Percentiles rank a stretch among this genome's conserved stretches.
phyloP scores from a whole-genome alignment of 64 coral and sea anemone species.

The Cladopsammia gracilis region DNA sequence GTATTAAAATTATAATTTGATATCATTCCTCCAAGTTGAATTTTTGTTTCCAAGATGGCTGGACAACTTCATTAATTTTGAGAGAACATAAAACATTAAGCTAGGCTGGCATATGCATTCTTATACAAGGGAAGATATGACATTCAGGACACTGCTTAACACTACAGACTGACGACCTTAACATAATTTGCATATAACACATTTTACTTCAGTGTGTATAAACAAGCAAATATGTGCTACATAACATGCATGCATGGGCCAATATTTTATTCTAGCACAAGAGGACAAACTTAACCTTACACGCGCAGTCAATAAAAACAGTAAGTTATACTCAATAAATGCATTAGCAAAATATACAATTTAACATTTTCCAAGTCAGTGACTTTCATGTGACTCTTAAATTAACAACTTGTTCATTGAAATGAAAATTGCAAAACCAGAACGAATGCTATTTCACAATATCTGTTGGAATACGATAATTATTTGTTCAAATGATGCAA shows the following conservation, averaged over 20 bases:
- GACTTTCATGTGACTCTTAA: not conserved
- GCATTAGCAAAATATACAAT: no score
- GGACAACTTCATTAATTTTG: not conserved
- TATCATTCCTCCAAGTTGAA: no score
- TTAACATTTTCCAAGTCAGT: not conserved
- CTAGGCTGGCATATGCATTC: not conserved
- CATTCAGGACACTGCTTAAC: not conserved
- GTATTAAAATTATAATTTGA: no score
- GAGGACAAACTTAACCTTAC: no score
- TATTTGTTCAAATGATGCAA: no score
- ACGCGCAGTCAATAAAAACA: no score
- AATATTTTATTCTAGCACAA: no score
- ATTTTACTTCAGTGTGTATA: no score
- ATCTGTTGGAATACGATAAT: not conserved
- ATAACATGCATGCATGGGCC: no score
- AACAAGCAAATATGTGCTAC: no score
- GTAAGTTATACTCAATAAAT: no score
- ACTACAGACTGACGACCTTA: not conserved
- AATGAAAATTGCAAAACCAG: not conserved
- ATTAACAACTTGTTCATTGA: not conserved
- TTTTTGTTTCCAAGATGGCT: not conserved
- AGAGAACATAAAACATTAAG: not conserved
- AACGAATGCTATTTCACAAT: not conserved
- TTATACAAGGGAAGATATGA: not conserved
- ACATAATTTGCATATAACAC: no score